Percentiles rank a stretch among this genome's conserved stretches.
These are phyloP conservation scores for Drosophila mauritiana DNA, from an alignment of 1,140 invertebrate species.

Conservation along the genomic window DNA sequence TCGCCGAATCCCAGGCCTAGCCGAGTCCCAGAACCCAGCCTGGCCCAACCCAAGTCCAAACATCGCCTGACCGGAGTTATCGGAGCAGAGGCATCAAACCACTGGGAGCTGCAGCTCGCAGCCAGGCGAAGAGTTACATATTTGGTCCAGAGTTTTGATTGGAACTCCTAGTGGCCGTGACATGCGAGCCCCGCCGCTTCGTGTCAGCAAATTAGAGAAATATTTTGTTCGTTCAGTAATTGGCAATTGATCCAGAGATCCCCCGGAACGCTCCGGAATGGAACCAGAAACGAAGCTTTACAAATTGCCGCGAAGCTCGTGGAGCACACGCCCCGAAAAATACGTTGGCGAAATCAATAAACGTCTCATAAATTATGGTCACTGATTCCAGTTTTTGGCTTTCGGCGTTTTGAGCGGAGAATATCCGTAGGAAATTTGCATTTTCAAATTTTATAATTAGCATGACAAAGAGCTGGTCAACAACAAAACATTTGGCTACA, in stretches of 20 bases:
- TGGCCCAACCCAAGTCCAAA: slow-evolving; percentile 10
- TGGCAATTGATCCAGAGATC: slow-evolving; percentile 60
- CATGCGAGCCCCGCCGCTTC: slow-evolving; percentile 60
- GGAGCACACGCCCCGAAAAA: slow-evolving; percentile 44
- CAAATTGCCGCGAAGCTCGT: slow-evolving; percentile 53
- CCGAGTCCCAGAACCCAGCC: slow-evolving; percentile 28
- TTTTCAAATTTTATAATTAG: slow-evolving; percentile 63
- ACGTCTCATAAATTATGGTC: slow-evolving; percentile 42
- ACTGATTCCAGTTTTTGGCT: slow-evolving; percentile 39
- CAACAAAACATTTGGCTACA: slow-evolving; percentile 21
- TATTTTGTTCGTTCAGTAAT: slow-evolving; percentile 74
- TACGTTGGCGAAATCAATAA: slow-evolving; percentile 44
- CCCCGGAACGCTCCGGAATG: slow-evolving; percentile 17
- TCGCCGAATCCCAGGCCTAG: slow-evolving; percentile 6
- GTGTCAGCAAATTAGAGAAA: slow-evolving; percentile 78
- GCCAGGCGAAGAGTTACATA: slow-evolving; percentile 9
- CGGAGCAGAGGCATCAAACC: slow-evolving; percentile 53
- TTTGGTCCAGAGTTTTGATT: slow-evolving; percentile 53
- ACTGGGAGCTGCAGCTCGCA: slow-evolving; percentile 32
- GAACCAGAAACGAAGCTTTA: slow-evolving; percentile 48
- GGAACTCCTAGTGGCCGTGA: slow-evolving; percentile 65
- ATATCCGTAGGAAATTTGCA: slow-evolving; percentile 50
- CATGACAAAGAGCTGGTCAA: slow-evolving; percentile 55
- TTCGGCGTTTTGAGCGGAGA: slow-evolving; percentile 36
- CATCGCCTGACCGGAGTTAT: slow-evolving; percentile 71